phyloP scores from a whole-genome alignment of 2,888 invertebrate genomes.

The Diachrysia chrysitis region DNA sequence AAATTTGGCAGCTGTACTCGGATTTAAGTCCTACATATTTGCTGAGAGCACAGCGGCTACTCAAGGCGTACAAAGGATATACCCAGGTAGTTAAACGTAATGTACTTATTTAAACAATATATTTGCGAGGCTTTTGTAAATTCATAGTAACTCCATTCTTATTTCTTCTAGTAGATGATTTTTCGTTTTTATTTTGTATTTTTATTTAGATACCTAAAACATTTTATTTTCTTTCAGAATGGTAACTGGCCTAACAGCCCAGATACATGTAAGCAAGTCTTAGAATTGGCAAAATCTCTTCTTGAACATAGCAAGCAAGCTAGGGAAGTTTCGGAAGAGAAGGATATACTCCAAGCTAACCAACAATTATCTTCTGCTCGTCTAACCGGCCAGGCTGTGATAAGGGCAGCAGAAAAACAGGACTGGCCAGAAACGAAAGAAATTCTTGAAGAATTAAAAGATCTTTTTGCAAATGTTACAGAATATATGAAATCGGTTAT shows the following conservation, averaged over 20 bases:
- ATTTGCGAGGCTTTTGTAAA: background rate
- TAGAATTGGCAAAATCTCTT: slow-evolving; percentile 89
- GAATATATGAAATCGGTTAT: slow-evolving; percentile 84
- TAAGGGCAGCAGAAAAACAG: slow-evolving; percentile 84
- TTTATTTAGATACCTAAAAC: background rate
- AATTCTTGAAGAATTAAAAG: slow-evolving; percentile 72
- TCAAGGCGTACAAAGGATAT: slow-evolving; percentile 93
- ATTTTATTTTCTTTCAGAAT: slow-evolving; percentile 68
- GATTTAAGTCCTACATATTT: slow-evolving; percentile 90
- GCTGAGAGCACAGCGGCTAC: slow-evolving; percentile 92
- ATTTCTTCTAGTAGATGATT: background rate
- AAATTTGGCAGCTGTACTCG: slow-evolving; percentile 95
- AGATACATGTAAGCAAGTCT: slow-evolving; percentile 89
- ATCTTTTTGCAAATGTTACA: slow-evolving; percentile 72
- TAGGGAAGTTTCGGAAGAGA: slow-evolving; percentile 79
- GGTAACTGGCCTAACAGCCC: slow-evolving; percentile 89
- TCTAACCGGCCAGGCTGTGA: slow-evolving; percentile 88
- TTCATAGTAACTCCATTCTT: background rate
- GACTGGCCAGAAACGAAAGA: slow-evolving; percentile 80
- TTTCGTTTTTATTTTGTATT: background rate
- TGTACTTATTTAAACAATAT: background rate
- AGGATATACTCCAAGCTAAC: slow-evolving; percentile 86
- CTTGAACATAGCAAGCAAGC: slow-evolving; percentile 89
- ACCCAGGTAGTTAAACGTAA: slow-evolving; percentile 86
- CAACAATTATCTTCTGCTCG: slow-evolving; percentile 90